Base-by-base conservation (phyloP, 1,140 invertebrate species). In the Zaprionus tsacasi region DNA sequence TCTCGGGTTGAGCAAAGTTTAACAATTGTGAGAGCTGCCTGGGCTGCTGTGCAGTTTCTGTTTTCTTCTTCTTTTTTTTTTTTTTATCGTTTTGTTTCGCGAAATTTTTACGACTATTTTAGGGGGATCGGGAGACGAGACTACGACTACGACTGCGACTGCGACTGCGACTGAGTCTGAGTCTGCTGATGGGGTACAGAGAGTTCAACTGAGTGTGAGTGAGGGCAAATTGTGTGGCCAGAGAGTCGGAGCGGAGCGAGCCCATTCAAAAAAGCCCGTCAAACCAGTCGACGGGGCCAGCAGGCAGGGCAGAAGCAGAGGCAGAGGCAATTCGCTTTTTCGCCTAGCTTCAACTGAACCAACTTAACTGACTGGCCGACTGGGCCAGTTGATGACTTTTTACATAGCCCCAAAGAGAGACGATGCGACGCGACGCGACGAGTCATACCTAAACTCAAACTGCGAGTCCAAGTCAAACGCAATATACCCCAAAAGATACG, bases 371-470 rank as follows among this genome's bases (percentile, higher is more conserved):
- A 30, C 27, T 30, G 27, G n/a, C 64, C 40, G 67, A 60, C 72
- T 64, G 69, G 80, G 77, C 72, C 81, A 78, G 83, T 89, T 88
- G 83, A 88, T 88, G 83, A 89, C 83, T 88, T 88, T 87, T 88
- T 89, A 89, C 83, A 89, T 81, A 71, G 83, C 75, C 70, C 75
- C 70, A 76, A 67, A 76, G 73, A 76, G 73, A 76, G 74, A 77
- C 70, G 61, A 8, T 12, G 11, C 52, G 27, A 50, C 17, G 45
- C 45, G 33, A 56, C 55, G 27, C 55, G n/a, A 65, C 67, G 60
- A 85, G 66, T 78, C 67, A 66, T 75, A 76, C 68, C 63, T 59
- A 56, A 63, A 65, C 17, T 38, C 48, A 69, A 69, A 75, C 61
- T 30, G 43, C 35, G 35, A 33, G 30, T 27, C 56, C 60, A 48